Evolutionary conservation across 2,797 vertebrate genomes (phyloP).

Genomic region (Enteromius fasciolatus): DNA sequence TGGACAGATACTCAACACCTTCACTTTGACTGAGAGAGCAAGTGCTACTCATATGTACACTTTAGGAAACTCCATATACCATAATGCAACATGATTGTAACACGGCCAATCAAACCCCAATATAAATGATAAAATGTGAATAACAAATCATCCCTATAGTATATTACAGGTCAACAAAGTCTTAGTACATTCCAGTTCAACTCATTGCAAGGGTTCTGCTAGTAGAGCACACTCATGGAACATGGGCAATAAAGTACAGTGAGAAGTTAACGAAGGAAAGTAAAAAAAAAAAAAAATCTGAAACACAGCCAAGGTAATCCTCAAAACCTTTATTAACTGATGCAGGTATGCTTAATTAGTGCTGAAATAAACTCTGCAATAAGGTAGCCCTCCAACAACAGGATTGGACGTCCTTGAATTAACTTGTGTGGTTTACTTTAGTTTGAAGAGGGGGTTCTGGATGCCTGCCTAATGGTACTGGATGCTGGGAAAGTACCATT

Average conservation of each 20-base stretch:
- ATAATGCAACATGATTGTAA: neutral
- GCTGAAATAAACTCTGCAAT: neutral
- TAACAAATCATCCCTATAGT: neutral
- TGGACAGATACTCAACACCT: neutral
- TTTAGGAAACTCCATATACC: neutral
- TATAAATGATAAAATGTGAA: neutral
- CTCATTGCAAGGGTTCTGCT: neutral
- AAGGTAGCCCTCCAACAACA: neutral
- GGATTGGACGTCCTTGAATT: neutral
- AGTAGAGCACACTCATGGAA: neutral
- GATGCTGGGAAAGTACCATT: constrained; percentile 84
- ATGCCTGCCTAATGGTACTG: constrained; percentile 88
- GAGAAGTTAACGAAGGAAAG: neutral
- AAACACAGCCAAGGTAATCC: neutral
- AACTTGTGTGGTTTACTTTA: constrained; percentile 55
- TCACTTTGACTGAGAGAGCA: neutral
- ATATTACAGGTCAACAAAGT: neutral
- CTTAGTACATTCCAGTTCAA: neutral
- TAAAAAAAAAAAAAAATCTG: neutral
- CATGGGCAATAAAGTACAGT: neutral
- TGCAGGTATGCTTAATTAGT: neutral
- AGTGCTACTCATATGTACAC: neutral
- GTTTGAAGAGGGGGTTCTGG: constrained; percentile 85
- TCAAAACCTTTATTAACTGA: neutral
- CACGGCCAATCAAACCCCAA: neutral